Percentiles rank a stretch among this genome's conserved stretches.
Conservation (phyloP, 2,113 vertebrate species). For the Petroica traversi region DNA sequence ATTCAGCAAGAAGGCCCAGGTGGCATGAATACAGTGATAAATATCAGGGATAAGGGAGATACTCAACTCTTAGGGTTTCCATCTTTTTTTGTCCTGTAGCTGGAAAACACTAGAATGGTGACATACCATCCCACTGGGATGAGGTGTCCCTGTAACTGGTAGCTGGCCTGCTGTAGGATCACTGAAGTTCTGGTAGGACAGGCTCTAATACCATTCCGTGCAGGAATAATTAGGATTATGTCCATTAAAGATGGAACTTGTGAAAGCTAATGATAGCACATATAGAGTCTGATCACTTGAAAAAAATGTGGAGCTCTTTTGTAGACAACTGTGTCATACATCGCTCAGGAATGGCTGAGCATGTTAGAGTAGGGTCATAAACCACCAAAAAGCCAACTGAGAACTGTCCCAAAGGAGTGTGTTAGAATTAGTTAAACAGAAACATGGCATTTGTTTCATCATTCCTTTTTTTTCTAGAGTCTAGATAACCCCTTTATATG, state of each 20-base stretch:
- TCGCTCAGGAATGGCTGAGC: not conserved
- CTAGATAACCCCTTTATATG: not conserved
- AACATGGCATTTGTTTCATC: fast-evolving
- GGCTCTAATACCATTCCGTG: not conserved
- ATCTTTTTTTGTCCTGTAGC: not conserved
- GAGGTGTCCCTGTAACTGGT: fast-evolving
- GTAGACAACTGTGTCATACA: not conserved
- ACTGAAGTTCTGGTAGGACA: not conserved
- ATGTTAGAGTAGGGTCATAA: not conserved
- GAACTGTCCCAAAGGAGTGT: not conserved
- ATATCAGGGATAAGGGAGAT: not conserved
- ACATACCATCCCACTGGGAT: no score
- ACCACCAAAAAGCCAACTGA: not conserved
- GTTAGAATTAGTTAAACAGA: not conserved
- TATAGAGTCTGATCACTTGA: not conserved
- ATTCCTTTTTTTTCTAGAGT: not conserved
- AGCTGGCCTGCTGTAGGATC: not conserved
- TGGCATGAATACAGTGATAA: not conserved
- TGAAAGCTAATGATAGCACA: not conserved
- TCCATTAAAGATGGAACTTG: not conserved
- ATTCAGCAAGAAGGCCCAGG: not conserved
- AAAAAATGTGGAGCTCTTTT: not conserved
- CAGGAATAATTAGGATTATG: not conserved
- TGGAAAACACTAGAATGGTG: not conserved
- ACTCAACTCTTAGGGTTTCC: not conserved